phyloP scores from a whole-genome alignment of 2,113 vertebrate species.

The Indicator indicator region DNA sequence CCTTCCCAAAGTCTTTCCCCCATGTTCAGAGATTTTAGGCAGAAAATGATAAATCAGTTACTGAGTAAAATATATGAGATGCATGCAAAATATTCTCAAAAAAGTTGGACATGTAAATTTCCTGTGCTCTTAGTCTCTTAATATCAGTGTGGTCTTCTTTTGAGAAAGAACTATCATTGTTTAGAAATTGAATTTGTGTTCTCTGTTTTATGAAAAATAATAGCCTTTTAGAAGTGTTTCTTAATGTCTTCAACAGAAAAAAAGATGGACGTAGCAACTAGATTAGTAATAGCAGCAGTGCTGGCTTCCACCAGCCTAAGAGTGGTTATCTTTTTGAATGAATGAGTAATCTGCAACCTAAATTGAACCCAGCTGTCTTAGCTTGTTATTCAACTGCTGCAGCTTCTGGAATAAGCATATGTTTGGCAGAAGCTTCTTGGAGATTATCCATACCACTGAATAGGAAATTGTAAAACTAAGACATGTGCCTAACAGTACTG shows the following conservation, averaged over 20 bases:
- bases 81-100: not conserved
- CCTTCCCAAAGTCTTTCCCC: not conserved
- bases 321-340: conserved; percentile 27
- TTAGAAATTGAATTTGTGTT: not conserved
- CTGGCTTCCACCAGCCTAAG: not conserved
- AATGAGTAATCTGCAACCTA: conserved; percentile 48
- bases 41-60: not conserved
- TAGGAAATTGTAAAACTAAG: conserved; percentile 18
- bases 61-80: not conserved
- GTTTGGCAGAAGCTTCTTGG: not conserved
- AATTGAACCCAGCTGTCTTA: conserved; percentile 67
- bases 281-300: not conserved
- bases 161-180: not conserved
- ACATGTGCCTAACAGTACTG: not conserved
- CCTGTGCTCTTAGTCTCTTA: not conserved
- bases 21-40: not conserved
- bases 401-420: conserved; percentile 47
- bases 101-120: not conserved
- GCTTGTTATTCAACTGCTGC: conserved; percentile 56
- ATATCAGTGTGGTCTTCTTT: not conserved
- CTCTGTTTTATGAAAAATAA: not conserved
- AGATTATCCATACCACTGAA: conserved; percentile 32
- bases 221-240: not conserved
- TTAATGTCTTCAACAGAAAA: not conserved
- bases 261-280: not conserved